Percentiles rank a stretch among this genome's conserved stretches.
Conservation (phyloP, 2,113 vertebrate species). For the Meles meles region DNA sequence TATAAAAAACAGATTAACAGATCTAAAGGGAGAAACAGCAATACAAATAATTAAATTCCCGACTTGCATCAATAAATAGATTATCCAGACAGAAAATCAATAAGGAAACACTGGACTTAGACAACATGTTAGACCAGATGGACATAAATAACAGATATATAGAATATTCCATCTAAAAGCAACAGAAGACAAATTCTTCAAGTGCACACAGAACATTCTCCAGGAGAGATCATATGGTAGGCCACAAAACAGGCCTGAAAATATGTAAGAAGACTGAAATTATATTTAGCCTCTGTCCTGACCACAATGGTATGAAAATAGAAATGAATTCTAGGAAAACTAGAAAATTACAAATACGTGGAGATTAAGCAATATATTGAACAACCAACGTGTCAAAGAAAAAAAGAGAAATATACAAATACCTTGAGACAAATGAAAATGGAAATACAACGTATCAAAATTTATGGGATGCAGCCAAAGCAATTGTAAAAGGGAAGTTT, state of each 20-base stretch:
- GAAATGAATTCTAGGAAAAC: background rate
- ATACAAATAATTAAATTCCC: background rate
- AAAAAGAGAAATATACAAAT: background rate
- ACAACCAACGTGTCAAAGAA: background rate
- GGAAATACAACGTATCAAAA: background rate
- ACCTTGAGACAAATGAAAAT: background rate
- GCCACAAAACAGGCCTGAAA: background rate
- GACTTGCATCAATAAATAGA: background rate
- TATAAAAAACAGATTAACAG: background rate
- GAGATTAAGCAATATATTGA: background rate
- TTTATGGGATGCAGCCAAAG: background rate
- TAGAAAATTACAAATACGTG: background rate
- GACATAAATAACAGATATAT: too few species aligned
- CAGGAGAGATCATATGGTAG: background rate
- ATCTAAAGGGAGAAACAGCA: background rate
- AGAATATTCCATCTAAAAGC: too few species aligned
- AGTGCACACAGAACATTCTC: background rate
- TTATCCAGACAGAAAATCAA: background rate
- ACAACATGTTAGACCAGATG: too few species aligned
- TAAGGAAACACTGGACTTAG: too few species aligned
- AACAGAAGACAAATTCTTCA: background rate
- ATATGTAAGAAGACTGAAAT: background rate
- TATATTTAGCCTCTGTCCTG: background rate
- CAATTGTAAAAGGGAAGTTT: background rate
- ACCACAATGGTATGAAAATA: background rate